phyloP scores from a whole-genome alignment of 2,113 vertebrate species.

The Vombatus ursinus region DNA sequence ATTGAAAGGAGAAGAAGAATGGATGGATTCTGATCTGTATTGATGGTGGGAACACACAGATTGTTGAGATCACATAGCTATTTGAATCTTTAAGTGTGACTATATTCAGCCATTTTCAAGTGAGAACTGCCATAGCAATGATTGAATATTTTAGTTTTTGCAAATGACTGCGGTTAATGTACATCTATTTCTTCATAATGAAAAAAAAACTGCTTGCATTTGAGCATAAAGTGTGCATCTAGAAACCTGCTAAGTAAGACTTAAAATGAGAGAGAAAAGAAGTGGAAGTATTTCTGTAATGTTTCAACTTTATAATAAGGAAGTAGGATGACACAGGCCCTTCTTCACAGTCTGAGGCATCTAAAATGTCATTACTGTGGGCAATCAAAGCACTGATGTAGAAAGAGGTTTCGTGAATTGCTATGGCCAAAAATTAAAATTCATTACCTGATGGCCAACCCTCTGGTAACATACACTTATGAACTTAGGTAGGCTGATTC shows the following conservation, averaged over 20 bases:
- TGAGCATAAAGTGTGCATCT: neutral
- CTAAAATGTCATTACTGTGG: neutral
- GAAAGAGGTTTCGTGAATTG: neutral
- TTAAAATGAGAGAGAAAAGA: neutral
- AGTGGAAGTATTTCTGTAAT: neutral
- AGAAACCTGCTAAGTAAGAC: neutral
- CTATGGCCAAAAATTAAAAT: neutral
- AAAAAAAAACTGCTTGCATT: neutral
- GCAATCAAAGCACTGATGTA: neutral
- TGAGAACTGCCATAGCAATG: neutral
- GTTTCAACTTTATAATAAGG: neutral
- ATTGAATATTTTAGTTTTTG: neutral
- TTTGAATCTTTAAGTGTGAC: too few relatives aligned
- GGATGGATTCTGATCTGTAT: too few relatives aligned
- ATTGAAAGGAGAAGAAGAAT: neutral
- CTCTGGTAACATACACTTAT: neutral
- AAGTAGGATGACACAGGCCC: neutral
- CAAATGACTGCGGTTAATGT: neutral
- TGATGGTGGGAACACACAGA: too few relatives aligned
- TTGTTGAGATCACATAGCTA: too few relatives aligned
- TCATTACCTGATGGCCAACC: neutral
- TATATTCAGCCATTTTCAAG: neutral
- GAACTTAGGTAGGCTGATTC: neutral
- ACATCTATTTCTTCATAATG: neutral
- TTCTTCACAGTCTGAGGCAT: neutral